Evolutionary conservation across 2,888 invertebrate genomes (phyloP), one percentile per base, ranked within the genome.

Genomic region (Venusia cambrica): DNA sequence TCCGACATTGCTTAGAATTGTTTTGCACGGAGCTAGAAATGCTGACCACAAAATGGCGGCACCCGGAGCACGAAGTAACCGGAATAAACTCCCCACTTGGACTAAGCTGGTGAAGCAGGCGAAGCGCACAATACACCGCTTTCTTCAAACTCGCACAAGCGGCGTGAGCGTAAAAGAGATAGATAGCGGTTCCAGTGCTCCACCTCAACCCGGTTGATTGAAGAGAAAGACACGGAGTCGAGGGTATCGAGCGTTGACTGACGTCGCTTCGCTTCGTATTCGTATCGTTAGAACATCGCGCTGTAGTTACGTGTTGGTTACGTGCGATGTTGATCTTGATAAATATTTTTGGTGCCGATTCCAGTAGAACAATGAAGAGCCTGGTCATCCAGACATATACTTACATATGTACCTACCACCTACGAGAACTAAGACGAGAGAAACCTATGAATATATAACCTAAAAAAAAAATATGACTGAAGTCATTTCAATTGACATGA

Each of bases 61-160:
- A 5, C 13, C 27, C 29, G 21, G 30, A 36, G 39, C 37, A 41
- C 41, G 51, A 66, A 71, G 67, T 68, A 74, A 69, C 40, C 74
- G 72, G 73, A 71, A 76, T 74, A 73, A 35, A 72, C 72, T 73
- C 72, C 69, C 66, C 61, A 61, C 66, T 64, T 49, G 46, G 57
- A 61, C 62, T 59, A 65, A 53, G 51, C 56, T 43, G 43, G 22
- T 38, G 19, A 24, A 48, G 42, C 48, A 62, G 55, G 53, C 61
- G 60, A 50, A 66, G 47, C 48, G 25, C 38, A 34, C 33, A 15
- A 38, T 44, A 38, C 46, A 50, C 36, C n/a, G n/a, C n/a, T n/a
- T 48, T 52, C 52, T 27, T 70, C 65, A 44, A 68, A 45, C 46
- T 61, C 51, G 51, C 50, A 48, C 45, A 31, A 32, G 45, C 50